These are phyloP conservation scores for Pluvialis apricaria DNA, from an alignment of 2,113 vertebrate genomes.

Conservation along the genomic window DNA sequence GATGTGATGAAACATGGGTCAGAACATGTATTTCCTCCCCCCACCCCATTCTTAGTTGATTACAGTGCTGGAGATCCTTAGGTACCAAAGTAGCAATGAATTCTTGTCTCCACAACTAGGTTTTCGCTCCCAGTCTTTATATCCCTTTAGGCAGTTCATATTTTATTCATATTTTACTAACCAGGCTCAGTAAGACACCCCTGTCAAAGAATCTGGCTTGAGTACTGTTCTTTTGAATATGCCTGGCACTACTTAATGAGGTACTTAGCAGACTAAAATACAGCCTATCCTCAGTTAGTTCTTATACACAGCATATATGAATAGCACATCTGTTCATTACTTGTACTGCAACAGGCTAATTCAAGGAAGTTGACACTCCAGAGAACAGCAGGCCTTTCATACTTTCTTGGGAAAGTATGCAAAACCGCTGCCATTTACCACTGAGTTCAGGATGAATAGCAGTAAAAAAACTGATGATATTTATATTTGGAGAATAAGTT, in stretches of 20 bases:
- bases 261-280: neutral
- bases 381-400: neutral
- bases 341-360: neutral
- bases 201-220: neutral
- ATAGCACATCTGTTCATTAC: constrained; percentile 32
- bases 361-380: neutral
- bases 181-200: neutral
- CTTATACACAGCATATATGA: neutral
- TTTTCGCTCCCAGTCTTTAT: neutral
- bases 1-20: neutral
- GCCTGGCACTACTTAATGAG: neutral
- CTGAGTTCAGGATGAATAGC: neutral
- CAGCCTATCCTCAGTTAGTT: neutral
- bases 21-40: neutral
- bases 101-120: neutral
- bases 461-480: neutral
- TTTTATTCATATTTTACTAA: constrained; percentile 30
- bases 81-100: neutral
- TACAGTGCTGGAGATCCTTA: neutral
- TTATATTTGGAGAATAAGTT: neutral
- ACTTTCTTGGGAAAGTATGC: neutral
- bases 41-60: neutral
- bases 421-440: neutral
- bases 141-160: neutral
- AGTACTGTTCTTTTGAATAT: neutral